Evolutionary conservation across 2,797 vertebrate genomes (phyloP).

Genomic region (Xenops minutus): DNA sequence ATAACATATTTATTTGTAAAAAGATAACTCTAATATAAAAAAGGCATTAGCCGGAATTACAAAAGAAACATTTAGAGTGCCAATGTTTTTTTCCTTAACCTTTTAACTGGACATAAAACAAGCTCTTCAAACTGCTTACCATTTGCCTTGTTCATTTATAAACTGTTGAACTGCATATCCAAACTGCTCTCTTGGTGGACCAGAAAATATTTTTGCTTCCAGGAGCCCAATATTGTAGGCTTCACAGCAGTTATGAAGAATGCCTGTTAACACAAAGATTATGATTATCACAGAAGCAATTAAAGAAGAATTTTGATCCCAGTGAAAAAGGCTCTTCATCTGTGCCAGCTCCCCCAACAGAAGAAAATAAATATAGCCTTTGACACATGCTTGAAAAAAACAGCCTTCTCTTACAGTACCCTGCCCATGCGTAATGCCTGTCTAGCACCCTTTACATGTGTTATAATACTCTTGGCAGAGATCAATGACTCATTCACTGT

Average conservation of each 20-base stretch:
- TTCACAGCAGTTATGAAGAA: slow-evolving; percentile 66
- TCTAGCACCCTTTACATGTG: not conserved
- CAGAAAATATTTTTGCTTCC: slow-evolving; percentile 85
- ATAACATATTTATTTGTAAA: not conserved
- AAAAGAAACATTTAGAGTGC: not conserved
- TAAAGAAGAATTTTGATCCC: slow-evolving; percentile 34
- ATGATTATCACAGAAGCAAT: slow-evolving; percentile 47
- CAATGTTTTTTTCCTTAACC: not conserved
- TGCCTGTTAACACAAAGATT: slow-evolving; percentile 67
- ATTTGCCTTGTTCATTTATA: slow-evolving; percentile 83
- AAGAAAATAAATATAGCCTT: not conserved
- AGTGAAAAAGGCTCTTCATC: not conserved
- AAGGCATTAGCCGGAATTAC: not conserved
- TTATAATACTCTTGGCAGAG: not conserved
- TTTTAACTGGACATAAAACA: not conserved
- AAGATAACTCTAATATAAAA: not conserved
- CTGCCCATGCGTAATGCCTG: not conserved
- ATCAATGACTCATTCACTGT: not conserved
- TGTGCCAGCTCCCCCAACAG: not conserved
- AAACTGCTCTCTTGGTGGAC: slow-evolving; percentile 83
- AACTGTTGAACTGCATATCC: slow-evolving; percentile 88
- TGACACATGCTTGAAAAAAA: not conserved
- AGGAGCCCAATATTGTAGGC: slow-evolving; percentile 87
- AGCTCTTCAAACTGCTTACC: slow-evolving; percentile 75
- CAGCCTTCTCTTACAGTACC: not conserved